Percentiles rank a stretch among this genome's conserved stretches.
Conservation (phyloP, 2,888 invertebrate species). For the Galeopsomyia nigrocyanea region DNA sequence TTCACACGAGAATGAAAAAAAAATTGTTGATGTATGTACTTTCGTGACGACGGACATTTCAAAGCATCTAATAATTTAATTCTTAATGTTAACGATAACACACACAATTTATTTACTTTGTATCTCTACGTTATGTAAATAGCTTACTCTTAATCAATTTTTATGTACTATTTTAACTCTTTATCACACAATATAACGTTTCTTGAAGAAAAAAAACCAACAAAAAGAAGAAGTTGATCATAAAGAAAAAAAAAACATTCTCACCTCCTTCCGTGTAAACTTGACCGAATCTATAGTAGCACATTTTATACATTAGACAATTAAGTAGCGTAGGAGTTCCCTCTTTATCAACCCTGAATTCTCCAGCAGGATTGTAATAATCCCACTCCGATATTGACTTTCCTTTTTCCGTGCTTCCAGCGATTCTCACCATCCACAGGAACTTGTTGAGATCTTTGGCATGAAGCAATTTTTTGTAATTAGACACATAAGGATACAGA, state of each 20-base stretch:
- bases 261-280: constrained; percentile 94
- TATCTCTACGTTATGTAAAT: not conserved
- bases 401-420: constrained; percentile 95
- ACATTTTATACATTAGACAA: constrained; percentile 99
- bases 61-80: not conserved
- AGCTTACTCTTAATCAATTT: too few species aligned
- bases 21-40: not conserved
- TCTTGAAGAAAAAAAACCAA: too few species aligned
- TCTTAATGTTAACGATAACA: constrained; percentile 1
- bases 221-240: too few species aligned
- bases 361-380: constrained; percentile 95
- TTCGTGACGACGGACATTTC: too few species aligned
- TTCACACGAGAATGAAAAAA: not conserved
- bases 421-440: constrained; percentile 98
- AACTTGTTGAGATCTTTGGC: constrained; percentile 95
- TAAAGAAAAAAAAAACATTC: constrained; percentile 50
- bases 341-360: constrained; percentile 96
- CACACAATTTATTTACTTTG: not conserved
- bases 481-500: too few species aligned
- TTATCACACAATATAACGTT: too few species aligned
- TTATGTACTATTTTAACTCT: too few species aligned
- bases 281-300: constrained; percentile 97
- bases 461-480: constrained; percentile 2
- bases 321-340: constrained; percentile 93
- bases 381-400: constrained; percentile 96